phyloP scores from a whole-genome alignment of 1,140 invertebrate species.

The Eciton burchellii region DNA sequence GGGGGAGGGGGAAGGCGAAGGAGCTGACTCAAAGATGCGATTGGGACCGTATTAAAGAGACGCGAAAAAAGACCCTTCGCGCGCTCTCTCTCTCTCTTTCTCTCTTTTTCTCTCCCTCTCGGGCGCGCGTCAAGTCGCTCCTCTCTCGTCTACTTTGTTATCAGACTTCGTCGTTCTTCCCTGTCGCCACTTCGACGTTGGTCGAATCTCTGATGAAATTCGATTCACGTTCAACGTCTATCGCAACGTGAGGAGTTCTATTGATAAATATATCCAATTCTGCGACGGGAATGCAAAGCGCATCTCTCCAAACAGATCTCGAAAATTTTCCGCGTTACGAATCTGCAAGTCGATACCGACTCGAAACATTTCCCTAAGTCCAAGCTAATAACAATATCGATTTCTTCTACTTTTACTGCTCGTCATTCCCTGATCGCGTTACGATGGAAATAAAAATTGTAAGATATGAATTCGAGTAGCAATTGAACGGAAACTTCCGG shows the following conservation, averaged over 20 bases:
- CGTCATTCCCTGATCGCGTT: not conserved
- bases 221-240: constrained; percentile 15
- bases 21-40: constrained; percentile 21
- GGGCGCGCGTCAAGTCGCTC: constrained; percentile 11
- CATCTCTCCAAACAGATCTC: not conserved
- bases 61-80: not conserved
- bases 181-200: not conserved
- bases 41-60: constrained; percentile 27
- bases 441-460: not conserved
- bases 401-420: not conserved
- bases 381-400: not conserved
- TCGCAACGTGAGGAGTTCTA: constrained; percentile 20
- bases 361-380: not conserved
- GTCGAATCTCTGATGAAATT: constrained; percentile 7
- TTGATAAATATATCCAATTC: constrained; percentile 33
- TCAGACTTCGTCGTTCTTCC: not conserved
- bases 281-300: not conserved
- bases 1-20: too few relatives aligned
- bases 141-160: not conserved
- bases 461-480: not conserved
- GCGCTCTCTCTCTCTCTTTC: not conserved
- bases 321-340: not conserved
- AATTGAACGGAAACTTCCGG: not conserved
- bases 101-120: not conserved
- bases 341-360: not conserved